Base-by-base conservation (phyloP, 2,797 vertebrate species). In the Pipistrellus pygmaeus region DNA sequence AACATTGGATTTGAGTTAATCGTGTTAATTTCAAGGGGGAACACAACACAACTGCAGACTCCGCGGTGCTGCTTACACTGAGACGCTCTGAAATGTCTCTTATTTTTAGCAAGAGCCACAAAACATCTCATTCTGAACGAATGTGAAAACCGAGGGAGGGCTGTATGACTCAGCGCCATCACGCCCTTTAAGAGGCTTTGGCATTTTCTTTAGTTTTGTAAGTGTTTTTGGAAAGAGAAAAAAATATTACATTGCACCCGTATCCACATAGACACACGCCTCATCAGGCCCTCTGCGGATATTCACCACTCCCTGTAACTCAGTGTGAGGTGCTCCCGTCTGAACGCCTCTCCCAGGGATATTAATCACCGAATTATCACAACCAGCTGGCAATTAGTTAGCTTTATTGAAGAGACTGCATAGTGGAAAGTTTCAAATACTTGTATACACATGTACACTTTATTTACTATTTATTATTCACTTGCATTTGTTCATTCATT, bases 41-140 rank as follows among this genome's bases (percentile, higher is more conserved):
- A 97, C 38, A 97, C 91, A 98, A 96, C 97, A 97, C 96, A 98
- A 96, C 88, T 92, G 96, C 95, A 96, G 96, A 95, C 46, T 91
- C 87, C 88, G 82, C 90, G 83, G 96, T 82, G 95, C 96, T 97
- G 97, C 97, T 88, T 96, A 97, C 98, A 97, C 97, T 72, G 97
- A 90, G 96, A 97, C 97, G 62, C 96, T 98, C 97, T 96, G 96
- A 98, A 98, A 98, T 97, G 94, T 98, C 98, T 98, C 96, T 97
- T 98, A 98, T 98, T 98, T 98, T 98, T 98, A 98, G 98, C 97
- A 97, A 92, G 90, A 96, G 96, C 94, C 98, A 97, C 97, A 98
- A 97, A 97, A 97, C 97, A 97, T 97, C 97, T 97, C 97, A 92
- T 98, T 97, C 97, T 94, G 97, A 98, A 97, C 92, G 97, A 96